Evolutionary conservation across 2,113 vertebrate species (phyloP).

Genomic region (Callopanchax toddi): DNA sequence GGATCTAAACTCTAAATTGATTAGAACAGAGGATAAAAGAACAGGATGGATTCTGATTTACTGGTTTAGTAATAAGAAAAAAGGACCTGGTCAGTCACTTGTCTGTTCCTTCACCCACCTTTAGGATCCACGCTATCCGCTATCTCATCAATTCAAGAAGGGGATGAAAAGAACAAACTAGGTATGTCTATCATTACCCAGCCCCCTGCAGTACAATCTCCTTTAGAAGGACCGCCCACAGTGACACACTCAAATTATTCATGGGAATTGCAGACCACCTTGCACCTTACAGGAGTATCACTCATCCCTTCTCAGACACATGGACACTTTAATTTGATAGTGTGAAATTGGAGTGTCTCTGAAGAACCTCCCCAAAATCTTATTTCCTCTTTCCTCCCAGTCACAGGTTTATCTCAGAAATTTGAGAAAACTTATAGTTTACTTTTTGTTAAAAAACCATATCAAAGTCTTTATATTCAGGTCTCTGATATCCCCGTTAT

Average conservation of each 20-base stretch:
- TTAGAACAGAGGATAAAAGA: not conserved
- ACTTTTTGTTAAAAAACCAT: slow-evolving; percentile 20
- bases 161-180: slow-evolving; percentile 44
- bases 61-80: not conserved
- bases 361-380: slow-evolving; percentile 65
- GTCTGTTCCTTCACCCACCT: slow-evolving; percentile 6
- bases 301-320: slow-evolving; percentile 69
- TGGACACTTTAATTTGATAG: slow-evolving; percentile 72
- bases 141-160: slow-evolving; percentile 37
- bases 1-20: slow-evolving; percentile 5
- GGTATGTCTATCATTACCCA: slow-evolving; percentile 68
- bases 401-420: slow-evolving; percentile 32
- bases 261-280: slow-evolving; percentile 70
- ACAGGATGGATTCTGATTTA: not conserved
- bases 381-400: slow-evolving; percentile 54
- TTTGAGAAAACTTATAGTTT: slow-evolving; percentile 51
- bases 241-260: slow-evolving; percentile 77
- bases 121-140: slow-evolving; percentile 37
- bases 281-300: slow-evolving; percentile 67
- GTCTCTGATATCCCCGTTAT: slow-evolving; percentile 28
- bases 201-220: slow-evolving; percentile 68
- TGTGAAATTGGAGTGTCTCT: slow-evolving; percentile 66
- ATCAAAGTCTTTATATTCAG: slow-evolving; percentile 23
- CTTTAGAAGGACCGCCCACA: slow-evolving; percentile 68
- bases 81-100: not conserved